phyloP scores from a whole-genome alignment of 2,797 vertebrate genomes.

The Harpagifer antarcticus region DNA sequence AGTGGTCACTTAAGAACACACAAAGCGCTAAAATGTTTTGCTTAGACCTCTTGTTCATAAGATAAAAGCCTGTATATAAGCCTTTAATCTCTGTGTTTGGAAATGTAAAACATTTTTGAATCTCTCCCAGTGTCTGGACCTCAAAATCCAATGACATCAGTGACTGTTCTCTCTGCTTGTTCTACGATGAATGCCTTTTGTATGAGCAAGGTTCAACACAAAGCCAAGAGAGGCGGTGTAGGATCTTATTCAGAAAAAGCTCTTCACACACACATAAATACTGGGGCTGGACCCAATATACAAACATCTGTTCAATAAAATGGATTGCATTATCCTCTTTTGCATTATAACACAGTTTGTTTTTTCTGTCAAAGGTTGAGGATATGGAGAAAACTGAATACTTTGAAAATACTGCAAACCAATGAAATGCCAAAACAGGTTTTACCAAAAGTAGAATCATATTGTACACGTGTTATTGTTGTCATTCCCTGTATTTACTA shows the following conservation, averaged over 20 bases:
- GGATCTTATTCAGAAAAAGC: constrained; percentile 58
- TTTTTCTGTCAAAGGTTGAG: neutral
- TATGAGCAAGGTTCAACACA: constrained; percentile 56
- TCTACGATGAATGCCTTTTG: constrained; percentile 69
- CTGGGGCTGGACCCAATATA: constrained; percentile 7
- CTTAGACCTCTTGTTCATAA: constrained; percentile 74
- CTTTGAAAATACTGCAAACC: constrained; percentile 3
- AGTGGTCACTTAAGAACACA: constrained; percentile 74
- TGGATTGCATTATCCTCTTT: constrained; percentile 7
- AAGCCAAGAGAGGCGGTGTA: constrained; percentile 43
- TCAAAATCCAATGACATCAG: constrained; percentile 73
- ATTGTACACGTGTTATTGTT: neutral
- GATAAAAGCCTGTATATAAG: constrained; percentile 72
- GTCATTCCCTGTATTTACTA: neutral
- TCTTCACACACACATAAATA: constrained; percentile 33
- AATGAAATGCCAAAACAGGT: neutral
- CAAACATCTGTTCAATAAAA: constrained; percentile 22
- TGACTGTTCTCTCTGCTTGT: constrained; percentile 44
- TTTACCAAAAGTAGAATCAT: neutral
- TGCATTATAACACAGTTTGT: neutral
- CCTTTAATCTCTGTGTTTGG: constrained; percentile 80
- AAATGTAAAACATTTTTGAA: constrained; percentile 75
- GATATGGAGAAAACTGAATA: neutral
- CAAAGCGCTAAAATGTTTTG: constrained; percentile 71
- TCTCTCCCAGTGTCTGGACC: constrained; percentile 67